These are phyloP conservation scores for Pristis pectinata DNA, from an alignment of 2,797 vertebrate species.

Conservation along the genomic window DNA sequence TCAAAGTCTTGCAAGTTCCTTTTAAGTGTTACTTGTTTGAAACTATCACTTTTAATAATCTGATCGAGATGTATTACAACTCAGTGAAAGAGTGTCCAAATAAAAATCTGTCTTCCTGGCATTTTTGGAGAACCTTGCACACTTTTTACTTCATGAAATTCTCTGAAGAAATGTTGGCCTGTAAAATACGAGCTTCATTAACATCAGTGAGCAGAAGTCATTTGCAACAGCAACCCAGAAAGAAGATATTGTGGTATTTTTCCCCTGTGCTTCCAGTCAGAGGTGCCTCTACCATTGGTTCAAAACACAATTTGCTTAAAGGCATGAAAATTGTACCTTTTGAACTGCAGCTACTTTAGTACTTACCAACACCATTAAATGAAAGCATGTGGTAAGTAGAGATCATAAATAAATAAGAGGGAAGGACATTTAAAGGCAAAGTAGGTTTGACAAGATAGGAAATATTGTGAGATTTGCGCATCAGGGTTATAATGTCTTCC, in stretches of 20 bases:
- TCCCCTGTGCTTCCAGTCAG: neutral
- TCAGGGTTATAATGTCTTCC: neutral
- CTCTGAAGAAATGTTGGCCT: neutral
- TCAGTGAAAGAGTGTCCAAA: neutral
- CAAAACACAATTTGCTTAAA: neutral
- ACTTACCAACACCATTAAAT: neutral
- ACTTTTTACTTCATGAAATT: neutral
- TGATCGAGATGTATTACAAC: neutral
- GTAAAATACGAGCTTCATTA: neutral
- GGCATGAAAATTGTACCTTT: neutral
- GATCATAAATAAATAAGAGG: neutral
- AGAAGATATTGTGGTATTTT: neutral
- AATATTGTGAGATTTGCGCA: neutral
- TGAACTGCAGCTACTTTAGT: neutral
- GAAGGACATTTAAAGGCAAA: neutral
- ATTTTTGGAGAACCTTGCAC: neutral
- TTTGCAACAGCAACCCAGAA: neutral
- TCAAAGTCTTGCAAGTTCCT: neutral
- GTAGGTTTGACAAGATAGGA: neutral
- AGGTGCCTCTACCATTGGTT: neutral
- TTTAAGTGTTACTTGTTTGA: neutral
- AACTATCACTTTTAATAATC: neutral
- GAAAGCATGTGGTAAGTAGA: neutral
- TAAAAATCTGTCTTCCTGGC: neutral
- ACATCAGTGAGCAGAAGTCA: neutral